Conservation (phyloP, 37 sponge, comb jelly and placozoan genomes). For the Eunapius fragilis region DNA sequence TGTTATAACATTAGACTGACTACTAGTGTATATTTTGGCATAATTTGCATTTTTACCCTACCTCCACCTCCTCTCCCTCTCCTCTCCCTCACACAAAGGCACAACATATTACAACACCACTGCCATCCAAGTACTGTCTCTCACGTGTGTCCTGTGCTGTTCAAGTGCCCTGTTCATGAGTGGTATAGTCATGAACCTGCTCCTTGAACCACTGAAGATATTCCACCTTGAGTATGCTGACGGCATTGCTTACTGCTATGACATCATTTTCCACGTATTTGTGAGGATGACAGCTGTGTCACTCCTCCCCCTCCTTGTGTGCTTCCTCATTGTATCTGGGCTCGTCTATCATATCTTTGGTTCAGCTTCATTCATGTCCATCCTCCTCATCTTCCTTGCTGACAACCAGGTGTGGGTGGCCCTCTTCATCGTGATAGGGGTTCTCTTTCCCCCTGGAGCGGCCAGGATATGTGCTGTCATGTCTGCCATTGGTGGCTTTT, state of each 20-base stretch:
- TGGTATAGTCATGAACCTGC: constrained; percentile 72
- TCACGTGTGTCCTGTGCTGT: constrained; percentile 75
- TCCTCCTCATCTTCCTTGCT: constrained; percentile 64
- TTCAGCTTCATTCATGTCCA: not conserved
- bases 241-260: constrained; percentile 63
- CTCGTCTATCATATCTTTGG: constrained; percentile 45
- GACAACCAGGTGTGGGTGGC: constrained; percentile 72
- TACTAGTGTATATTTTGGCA: too few species aligned
- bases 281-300: constrained; percentile 64
- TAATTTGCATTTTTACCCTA: not conserved
- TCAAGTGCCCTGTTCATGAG: constrained; percentile 85
- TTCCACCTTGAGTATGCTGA: constrained; percentile 81
- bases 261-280: constrained; percentile 78
- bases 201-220: constrained; percentile 72
- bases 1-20: too few species aligned
- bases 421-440: constrained; percentile 70
- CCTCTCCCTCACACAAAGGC: constrained; percentile 53
- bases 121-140: constrained; percentile 65
- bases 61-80: not conserved
- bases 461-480: constrained; percentile 74
- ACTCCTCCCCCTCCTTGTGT: constrained; percentile 53
- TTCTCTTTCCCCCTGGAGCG: constrained; percentile 47
- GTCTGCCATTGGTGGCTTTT: constrained; percentile 77
- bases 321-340: constrained; percentile 31
- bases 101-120: constrained; percentile 48